Percentiles rank a stretch among this genome's conserved stretches.
phyloP scores from a whole-genome alignment of 2,113 vertebrate species.

The Dipodomys spectabilis region DNA sequence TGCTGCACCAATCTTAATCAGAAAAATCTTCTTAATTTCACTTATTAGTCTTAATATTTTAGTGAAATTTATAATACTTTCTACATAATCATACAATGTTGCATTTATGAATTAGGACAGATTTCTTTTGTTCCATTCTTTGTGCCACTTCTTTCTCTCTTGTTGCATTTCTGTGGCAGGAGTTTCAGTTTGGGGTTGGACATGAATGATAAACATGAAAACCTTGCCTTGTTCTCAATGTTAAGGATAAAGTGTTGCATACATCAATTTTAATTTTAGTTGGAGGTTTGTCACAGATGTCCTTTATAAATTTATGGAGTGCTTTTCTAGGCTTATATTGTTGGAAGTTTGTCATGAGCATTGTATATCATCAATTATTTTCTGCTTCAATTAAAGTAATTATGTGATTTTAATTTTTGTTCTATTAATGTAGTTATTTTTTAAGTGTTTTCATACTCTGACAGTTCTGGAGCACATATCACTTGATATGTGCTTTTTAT shows the following conservation, averaged over 20 bases:
- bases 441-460: not conserved
- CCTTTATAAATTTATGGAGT: not conserved
- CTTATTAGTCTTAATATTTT: not conserved
- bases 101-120: not conserved
- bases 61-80: not conserved
- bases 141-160: not conserved
- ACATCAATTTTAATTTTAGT: not conserved
- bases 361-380: conserved; percentile 34
- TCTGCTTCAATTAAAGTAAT: conserved; percentile 16
- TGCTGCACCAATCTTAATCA: not conserved
- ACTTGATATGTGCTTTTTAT: conserved; percentile 23
- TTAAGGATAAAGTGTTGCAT: not conserved
- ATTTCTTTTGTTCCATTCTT: not conserved
- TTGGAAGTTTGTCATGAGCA: not conserved
- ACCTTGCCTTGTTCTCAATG: not conserved
- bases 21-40: not conserved
- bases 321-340: not conserved
- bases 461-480: not conserved
- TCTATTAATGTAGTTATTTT: not conserved
- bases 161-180: not conserved
- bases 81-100: not conserved
- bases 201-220: not conserved
- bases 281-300: not conserved
- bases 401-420: conserved; percentile 38
- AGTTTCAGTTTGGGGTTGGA: not conserved